phyloP scores from a whole-genome alignment of 2,797 vertebrate species.

The Hydrocynus forskahlii region DNA sequence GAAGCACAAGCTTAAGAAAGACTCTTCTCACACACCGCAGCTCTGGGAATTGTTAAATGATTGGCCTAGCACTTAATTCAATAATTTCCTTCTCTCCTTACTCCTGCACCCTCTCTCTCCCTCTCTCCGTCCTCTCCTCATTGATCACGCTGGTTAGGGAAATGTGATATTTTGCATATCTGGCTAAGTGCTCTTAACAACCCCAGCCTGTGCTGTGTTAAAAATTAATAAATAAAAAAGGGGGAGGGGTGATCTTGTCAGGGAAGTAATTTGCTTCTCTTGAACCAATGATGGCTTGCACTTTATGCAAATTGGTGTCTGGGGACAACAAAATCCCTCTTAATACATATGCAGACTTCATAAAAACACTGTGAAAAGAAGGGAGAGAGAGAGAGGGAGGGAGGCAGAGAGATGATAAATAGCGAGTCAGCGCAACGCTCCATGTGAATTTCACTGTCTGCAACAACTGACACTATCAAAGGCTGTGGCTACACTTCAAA shows the following conservation, averaged over 20 bases:
- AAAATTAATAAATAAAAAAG: conserved; percentile 87
- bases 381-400: conserved; percentile 36
- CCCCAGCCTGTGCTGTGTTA: conserved; percentile 86
- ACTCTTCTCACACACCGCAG: conserved; percentile 83
- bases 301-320: conserved; percentile 99
- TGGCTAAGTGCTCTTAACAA: conserved; percentile 96
- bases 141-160: conserved; percentile 89
- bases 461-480: conserved; percentile 72
- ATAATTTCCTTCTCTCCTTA: conserved; percentile 66
- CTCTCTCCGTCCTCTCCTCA: conserved; percentile 67
- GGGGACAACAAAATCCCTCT: conserved; percentile 97
- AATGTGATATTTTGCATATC: conserved; percentile 93
- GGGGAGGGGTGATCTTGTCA: conserved; percentile 88
- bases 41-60: conserved; percentile 87
- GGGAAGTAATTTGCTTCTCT: conserved; percentile 98
- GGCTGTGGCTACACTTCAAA: conserved; percentile 36
- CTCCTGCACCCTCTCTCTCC: conserved; percentile 45
- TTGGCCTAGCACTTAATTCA: conserved; percentile 87
- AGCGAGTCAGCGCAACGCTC: conserved; percentile 85
- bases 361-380: conserved; percentile 78
- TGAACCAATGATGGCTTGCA: conserved; percentile 98
- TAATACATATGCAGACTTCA: conserved; percentile 98
- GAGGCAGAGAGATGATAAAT: conserved; percentile 75
- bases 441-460: conserved; percentile 82
- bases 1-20: conserved; percentile 86